A percentile compares a stretch with the other conserved stretches of the same genome.
These are phyloP conservation scores for Prostheceraeus crozeri DNA, from an alignment of 2,888 invertebrate species.

Conservation along the genomic window DNA sequence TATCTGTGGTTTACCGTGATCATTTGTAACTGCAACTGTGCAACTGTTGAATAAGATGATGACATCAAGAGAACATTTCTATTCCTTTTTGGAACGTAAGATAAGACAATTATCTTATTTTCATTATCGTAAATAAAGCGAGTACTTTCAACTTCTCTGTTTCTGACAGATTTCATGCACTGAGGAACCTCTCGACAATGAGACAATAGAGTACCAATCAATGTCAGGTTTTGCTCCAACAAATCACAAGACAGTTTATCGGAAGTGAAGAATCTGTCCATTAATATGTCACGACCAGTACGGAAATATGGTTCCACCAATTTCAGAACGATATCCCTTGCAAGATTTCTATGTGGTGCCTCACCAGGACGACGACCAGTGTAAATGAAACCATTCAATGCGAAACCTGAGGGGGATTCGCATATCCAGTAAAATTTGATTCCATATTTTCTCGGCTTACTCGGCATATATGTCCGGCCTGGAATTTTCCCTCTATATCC, in stretches of 20 bases:
- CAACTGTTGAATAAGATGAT: too few species aligned
- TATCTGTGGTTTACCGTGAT: too few species aligned
- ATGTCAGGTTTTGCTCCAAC: too few species aligned
- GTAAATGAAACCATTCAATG: slow-evolving; percentile 12
- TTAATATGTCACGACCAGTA: not conserved
- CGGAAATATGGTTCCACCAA: slow-evolving; percentile 2
- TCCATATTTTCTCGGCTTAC: slow-evolving; percentile 13
- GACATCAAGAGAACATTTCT: too few species aligned
- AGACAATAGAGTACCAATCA: too few species aligned
- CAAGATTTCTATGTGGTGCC: slow-evolving; percentile 12
- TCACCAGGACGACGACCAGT: not conserved
- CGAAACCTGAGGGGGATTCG: not conserved
- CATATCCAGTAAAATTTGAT: not conserved
- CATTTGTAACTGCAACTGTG: too few species aligned
- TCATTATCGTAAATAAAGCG: too few species aligned
- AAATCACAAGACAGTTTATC: not conserved
- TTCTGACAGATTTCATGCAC: too few species aligned
- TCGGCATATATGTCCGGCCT: slow-evolving; percentile 8
- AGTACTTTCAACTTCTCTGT: too few species aligned
- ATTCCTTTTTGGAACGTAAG: too few species aligned
- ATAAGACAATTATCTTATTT: too few species aligned
- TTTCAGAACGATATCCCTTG: not conserved
- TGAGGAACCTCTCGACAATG: too few species aligned
- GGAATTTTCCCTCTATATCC: not conserved
- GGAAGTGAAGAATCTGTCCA: slow-evolving; percentile 11